Base-by-base conservation (phyloP, 2,888 invertebrate species). In the Parapristionchus giblindavisi region DNA sequence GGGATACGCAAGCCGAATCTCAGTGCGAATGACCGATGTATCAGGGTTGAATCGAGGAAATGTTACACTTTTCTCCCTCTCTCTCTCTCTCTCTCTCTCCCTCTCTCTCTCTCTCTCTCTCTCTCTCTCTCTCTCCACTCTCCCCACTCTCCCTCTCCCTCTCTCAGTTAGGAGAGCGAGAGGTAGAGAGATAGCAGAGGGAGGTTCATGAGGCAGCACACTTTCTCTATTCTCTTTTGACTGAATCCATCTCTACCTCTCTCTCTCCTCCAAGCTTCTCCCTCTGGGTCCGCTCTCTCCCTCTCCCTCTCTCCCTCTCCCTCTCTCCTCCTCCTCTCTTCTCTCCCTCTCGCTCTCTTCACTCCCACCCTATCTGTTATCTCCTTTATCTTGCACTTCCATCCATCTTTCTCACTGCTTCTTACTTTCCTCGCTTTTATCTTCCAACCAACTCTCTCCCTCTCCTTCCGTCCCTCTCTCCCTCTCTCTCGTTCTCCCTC, bases 221-320 rank as follows among this genome's bases (percentile, higher is more conserved):
- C 17, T 17, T 17, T 8, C 43, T 17, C 43, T 14, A 14, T 8
- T 43, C 43, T 17, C 8, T 17, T 17, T 8, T 43, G 43, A 8
- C 43, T 17, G 43, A 43, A 43, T 14, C 43, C 43, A 43, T 43
- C 43, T 8, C 43, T 14, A 17, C 56, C 56, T 27, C 56, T 56
- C 56, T 14, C 6, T 14, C n/a, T 14, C 29, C 6, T 8, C n/a
- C 56, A 24, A n/a, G 11, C n/a, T 14, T 24, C 29, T 56, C 56
- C n/a, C 6, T 27, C 24, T 27, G 11, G 43, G 43, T 6, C 29
- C 11, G n/a, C n/a, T 56, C 56, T n/a, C n/a, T 56, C n/a, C 24
- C 56, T 56, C 56, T 61, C 61, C 34, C 61, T 61, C 61, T 61
- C 61, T 29, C 61, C 34, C 61, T 29, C 61, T 61, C 61, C 11